These are phyloP conservation scores for Choreutis nemorana DNA, from an alignment of 2,888 invertebrate genomes.

Conservation along the genomic window DNA sequence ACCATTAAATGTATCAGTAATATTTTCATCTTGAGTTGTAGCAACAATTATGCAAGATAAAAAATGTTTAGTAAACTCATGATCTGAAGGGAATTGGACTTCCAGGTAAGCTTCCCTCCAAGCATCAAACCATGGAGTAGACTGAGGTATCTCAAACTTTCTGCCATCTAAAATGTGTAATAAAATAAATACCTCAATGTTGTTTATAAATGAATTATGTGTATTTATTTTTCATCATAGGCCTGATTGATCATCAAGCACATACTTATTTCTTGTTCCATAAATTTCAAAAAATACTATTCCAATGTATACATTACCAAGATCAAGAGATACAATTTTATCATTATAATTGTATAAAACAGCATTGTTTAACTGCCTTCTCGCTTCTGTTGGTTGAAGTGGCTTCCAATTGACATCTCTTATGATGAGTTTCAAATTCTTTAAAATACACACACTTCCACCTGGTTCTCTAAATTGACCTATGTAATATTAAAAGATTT, in stretches of 20 bases:
- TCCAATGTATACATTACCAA: slow-evolving; percentile 58
- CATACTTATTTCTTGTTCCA: too few relatives aligned
- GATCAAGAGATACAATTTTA: slow-evolving; percentile 60
- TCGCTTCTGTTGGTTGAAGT: slow-evolving; percentile 81
- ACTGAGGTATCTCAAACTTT: slow-evolving; percentile 74
- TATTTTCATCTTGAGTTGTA: slow-evolving; percentile 76
- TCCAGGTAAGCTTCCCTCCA: slow-evolving; percentile 93
- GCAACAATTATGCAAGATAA: slow-evolving; percentile 82
- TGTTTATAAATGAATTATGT: background rate
- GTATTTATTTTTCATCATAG: too few relatives aligned
- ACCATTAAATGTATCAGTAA: slow-evolving; percentile 82
- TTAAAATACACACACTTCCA: slow-evolving; percentile 74
- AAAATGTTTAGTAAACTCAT: slow-evolving; percentile 94
- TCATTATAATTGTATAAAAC: slow-evolving; percentile 69
- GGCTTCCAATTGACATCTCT: slow-evolving; percentile 85
- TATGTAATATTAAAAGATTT: slow-evolving; percentile 34
- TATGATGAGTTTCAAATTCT: slow-evolving; percentile 80
- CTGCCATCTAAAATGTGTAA: slow-evolving; percentile 60
- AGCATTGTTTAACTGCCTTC: slow-evolving; percentile 86
- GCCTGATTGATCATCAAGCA: too few relatives aligned
- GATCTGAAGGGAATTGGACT: slow-evolving; percentile 89
- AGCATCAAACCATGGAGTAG: slow-evolving; percentile 94
- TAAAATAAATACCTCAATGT: slow-evolving; percentile 1
- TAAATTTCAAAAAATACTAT: background rate
- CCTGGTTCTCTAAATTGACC: slow-evolving; percentile 87